A percentile compares a stretch with the other conserved stretches of the same genome.
These are phyloP conservation scores for Rhinogobio ventralis DNA, from an alignment of 2,797 vertebrate genomes.

Conservation along the genomic window DNA sequence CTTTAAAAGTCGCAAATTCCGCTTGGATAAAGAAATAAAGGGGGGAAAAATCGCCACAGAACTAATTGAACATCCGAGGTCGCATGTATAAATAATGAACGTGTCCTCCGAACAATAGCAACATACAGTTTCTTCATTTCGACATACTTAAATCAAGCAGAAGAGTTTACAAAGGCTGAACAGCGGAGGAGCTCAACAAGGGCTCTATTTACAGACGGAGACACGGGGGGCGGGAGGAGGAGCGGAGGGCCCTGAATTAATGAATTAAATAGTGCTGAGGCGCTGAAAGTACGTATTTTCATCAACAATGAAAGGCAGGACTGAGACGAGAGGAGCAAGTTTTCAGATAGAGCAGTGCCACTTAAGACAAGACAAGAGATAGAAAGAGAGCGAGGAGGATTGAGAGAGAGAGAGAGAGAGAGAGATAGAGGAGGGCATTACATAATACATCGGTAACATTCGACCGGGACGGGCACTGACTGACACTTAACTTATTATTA, in stretches of 20 bases:
- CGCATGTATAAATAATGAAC: conserved; percentile 18
- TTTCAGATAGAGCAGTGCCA: conserved; percentile 66
- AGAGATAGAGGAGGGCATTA: conserved; percentile 59
- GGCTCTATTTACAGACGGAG: conserved; percentile 72
- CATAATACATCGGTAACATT: conserved; percentile 74
- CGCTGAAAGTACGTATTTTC: conserved; percentile 65
- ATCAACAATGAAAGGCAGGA: conserved; percentile 70
- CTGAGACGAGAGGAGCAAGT: conserved; percentile 49
- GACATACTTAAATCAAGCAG: conserved; percentile 74
- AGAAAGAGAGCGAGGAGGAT: background rate
- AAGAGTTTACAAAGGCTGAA: conserved; percentile 80
- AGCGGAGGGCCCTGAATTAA: conserved; percentile 77
- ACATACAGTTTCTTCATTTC: conserved; percentile 68
- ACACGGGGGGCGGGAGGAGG: conserved; percentile 69
- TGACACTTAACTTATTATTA: conserved; percentile 65
- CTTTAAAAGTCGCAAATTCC: conserved; percentile 6
- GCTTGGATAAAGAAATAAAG: background rate
- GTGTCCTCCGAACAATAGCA: conserved; percentile 7
- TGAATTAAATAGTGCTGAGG: conserved; percentile 79
- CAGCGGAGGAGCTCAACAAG: conserved; percentile 79
- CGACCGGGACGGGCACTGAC: conserved; percentile 69
- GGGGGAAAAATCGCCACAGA: background rate
- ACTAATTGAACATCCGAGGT: conserved; percentile 19
- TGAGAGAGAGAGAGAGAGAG: conserved; percentile 31
- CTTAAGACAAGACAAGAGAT: conserved; percentile 47